Conservation (phyloP, 2,113 vertebrate genomes). For the Callipepla squamata region DNA sequence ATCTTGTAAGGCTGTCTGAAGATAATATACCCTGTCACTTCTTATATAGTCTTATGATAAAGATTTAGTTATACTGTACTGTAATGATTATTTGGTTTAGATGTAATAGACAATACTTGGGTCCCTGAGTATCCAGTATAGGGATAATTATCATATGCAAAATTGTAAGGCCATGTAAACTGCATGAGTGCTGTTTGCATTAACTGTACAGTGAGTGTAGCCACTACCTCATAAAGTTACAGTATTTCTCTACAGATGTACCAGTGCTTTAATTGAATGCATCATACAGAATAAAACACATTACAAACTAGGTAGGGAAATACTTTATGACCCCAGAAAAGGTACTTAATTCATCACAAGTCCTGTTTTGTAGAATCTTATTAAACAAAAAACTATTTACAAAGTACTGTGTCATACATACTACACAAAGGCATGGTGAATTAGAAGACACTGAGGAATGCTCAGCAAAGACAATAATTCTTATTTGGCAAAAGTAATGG, state of each 20-base stretch:
- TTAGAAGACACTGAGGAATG: slow-evolving; percentile 11
- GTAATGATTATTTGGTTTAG: background rate
- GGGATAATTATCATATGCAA: background rate
- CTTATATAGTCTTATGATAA: background rate
- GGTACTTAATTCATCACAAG: background rate
- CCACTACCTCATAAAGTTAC: background rate
- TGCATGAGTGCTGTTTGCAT: background rate
- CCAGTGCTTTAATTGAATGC: background rate
- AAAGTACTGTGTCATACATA: background rate
- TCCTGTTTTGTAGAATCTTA: background rate
- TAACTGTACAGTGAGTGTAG: background rate
- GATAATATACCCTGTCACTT: background rate
- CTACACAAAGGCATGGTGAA: background rate
- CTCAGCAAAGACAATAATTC: background rate
- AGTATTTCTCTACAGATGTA: background rate
- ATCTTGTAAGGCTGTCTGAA: background rate
- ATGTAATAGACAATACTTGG: background rate
- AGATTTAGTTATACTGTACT: background rate
- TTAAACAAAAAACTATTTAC: slow-evolving; percentile 24
- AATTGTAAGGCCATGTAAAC: background rate
- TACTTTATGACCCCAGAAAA: slow-evolving; percentile 5
- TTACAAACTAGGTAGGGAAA: background rate
- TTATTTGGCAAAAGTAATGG: background rate
- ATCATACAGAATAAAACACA: background rate
- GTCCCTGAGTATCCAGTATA: background rate